Conservation (phyloP, 2,113 vertebrate species). For the Cichladusa arquata region DNA sequence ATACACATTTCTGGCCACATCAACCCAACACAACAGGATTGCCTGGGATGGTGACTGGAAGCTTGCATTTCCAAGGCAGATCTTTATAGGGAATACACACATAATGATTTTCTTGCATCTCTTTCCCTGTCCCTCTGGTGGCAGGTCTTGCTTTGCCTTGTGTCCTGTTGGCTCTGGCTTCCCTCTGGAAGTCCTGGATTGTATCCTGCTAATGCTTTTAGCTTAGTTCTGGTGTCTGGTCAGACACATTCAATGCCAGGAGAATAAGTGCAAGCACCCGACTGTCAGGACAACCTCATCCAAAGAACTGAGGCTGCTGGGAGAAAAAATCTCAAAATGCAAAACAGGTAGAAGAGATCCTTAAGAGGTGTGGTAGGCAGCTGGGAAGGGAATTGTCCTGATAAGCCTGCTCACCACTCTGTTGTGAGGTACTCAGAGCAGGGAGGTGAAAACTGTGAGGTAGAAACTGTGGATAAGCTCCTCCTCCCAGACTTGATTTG, state of each 20-base stretch:
- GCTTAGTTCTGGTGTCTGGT: not conserved
- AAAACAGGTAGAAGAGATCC: not conserved
- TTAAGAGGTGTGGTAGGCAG: not conserved
- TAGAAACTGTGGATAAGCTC: not conserved
- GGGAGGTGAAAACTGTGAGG: not conserved
- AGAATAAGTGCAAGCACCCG: conserved; percentile 10
- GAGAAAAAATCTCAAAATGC: conserved; percentile 37
- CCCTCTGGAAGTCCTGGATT: not conserved
- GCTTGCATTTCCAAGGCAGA: not conserved
- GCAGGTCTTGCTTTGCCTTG: not conserved
- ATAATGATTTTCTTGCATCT: accelerated
- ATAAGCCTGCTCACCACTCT: not conserved
- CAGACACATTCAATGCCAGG: accelerated
- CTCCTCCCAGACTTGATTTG: not conserved
- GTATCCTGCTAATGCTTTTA: not conserved
- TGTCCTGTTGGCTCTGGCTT: not conserved
- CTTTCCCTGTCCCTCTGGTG: not conserved
- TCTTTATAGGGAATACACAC: accelerated
- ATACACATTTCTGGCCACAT: too few species aligned
- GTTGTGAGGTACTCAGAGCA: not conserved
- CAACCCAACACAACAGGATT: too few species aligned
- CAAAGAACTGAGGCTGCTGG: conserved; percentile 50
- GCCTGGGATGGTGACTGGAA: not conserved
- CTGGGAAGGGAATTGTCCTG: not conserved
- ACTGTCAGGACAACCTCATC: conserved; percentile 15